Evolutionary conservation across 2,797 vertebrate genomes (phyloP).

Genomic region (Acrossocheilus wenchowensis): DNA sequence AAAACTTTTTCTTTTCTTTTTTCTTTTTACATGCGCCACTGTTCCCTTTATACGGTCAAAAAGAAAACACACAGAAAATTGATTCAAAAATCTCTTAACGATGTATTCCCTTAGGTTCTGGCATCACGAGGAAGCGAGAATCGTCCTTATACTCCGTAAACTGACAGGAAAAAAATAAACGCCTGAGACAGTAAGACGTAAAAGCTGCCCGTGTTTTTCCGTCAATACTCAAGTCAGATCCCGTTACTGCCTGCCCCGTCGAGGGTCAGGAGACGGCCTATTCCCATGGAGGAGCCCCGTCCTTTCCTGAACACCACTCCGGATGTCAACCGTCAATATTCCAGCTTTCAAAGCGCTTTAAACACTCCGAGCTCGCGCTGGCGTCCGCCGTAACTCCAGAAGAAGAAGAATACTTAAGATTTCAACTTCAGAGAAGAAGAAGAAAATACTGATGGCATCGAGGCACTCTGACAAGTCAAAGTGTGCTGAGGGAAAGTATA

Average conservation of each 20-base stretch:
- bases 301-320: slow-evolving; percentile 83
- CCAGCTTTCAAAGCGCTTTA: slow-evolving; percentile 65
- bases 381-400: slow-evolving; percentile 40
- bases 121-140: neutral
- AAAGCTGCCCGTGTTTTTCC: slow-evolving; percentile 58
- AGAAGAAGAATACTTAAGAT: neutral
- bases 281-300: slow-evolving; percentile 82
- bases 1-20: slow-evolving; percentile 16
- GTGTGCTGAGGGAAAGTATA: neutral
- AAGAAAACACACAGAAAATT: too few species aligned
- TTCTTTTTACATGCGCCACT: neutral
- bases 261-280: slow-evolving; percentile 72
- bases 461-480: neutral
- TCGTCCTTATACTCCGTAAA: neutral
- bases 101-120: neutral
- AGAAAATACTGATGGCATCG: neutral
- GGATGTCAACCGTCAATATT: slow-evolving; percentile 73
- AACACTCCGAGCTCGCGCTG: slow-evolving; percentile 59
- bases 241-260: slow-evolving; percentile 41
- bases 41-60: neutral
- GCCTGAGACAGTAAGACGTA: slow-evolving; percentile 43
- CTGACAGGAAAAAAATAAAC: neutral
- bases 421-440: slow-evolving; percentile 13
- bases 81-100: too few species aligned
- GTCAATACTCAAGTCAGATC: slow-evolving; percentile 61